These are phyloP conservation scores for Hippasteria phrygiana DNA, from an alignment of 53 echinoderm and acorn worm species.

Conservation along the genomic window DNA sequence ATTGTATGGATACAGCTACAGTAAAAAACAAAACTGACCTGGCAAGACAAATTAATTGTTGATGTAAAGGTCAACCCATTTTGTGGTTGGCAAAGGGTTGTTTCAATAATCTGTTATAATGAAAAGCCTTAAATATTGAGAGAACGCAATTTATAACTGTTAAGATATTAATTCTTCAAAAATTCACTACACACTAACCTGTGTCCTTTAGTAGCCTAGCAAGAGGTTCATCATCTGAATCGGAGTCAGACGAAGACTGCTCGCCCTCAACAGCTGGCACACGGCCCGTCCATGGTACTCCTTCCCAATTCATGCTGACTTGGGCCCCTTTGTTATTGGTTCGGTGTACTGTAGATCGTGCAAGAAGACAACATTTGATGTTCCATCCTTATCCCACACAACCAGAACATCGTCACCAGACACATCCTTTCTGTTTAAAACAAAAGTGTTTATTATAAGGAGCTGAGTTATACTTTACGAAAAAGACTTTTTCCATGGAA, in stretches of 20 bases:
- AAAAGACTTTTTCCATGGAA: no score
- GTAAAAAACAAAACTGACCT: background rate
- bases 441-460: background rate
- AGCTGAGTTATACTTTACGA: no score
- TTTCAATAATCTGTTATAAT: slow-evolving; percentile 1
- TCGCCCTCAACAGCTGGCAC: slow-evolving; percentile 3
- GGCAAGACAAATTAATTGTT: background rate
- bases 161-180: background rate
- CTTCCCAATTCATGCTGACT: slow-evolving; percentile 41
- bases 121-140: background rate
- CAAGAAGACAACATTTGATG: slow-evolving; percentile 33
- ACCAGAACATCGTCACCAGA: slow-evolving; percentile 27
- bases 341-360: background rate
- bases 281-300: slow-evolving; percentile 26
- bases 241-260: slow-evolving; percentile 19
- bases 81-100: background rate
- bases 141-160: background rate
- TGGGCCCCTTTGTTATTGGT: background rate
- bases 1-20: background rate
- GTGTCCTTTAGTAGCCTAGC: slow-evolving; percentile 10
- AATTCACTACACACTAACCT: slow-evolving; percentile 7
- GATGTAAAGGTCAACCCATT: no score
- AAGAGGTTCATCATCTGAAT: slow-evolving; percentile 14
- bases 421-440: slow-evolving; percentile 14
- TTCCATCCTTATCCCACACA: slow-evolving; percentile 37